Evolutionary conservation across 2,888 invertebrate species (phyloP).

Genomic region (Colletes collaris): DNA sequence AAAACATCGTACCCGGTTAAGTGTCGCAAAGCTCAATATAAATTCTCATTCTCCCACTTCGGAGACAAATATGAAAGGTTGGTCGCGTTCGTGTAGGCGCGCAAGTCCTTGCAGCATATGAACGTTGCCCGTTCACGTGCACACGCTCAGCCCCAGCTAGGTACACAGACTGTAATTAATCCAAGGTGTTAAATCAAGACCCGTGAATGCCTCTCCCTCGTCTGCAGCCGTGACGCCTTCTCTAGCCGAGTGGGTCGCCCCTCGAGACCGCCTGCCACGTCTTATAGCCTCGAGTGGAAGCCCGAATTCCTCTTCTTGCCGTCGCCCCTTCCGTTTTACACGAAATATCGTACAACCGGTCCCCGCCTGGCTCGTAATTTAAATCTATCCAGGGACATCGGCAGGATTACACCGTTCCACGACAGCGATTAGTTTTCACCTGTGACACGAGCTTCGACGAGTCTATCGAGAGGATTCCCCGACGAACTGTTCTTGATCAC

Average conservation of each 20-base stretch:
- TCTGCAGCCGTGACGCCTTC: constrained; percentile 70
- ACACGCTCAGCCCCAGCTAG: constrained; percentile 36
- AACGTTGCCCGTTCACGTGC: constrained; percentile 28
- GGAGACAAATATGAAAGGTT: constrained; percentile 34
- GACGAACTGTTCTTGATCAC: background rate
- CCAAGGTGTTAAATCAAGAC: constrained; percentile 80
- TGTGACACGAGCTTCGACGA: background rate
- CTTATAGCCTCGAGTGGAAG: constrained; percentile 62
- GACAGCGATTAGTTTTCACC: background rate
- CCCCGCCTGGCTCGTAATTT: constrained; percentile 30
- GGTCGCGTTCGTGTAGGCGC: constrained; percentile 2
- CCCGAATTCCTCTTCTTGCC: constrained; percentile 62
- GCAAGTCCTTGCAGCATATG: constrained; percentile 30
- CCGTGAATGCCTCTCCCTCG: constrained; percentile 71
- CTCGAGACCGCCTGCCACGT: constrained; percentile 69
- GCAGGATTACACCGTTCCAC: background rate
- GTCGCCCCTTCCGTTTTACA: constrained; percentile 34
- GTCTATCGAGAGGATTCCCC: background rate
- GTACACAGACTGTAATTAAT: constrained; percentile 79
- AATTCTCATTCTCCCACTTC: constrained; percentile 15
- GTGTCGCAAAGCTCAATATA: background rate
- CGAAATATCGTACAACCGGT: constrained; percentile 48
- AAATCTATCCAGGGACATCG: constrained; percentile 21
- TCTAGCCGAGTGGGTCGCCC: constrained; percentile 69
- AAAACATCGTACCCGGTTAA: constrained; percentile 8